phyloP scores from a whole-genome alignment of 2,797 vertebrate species.

The Sus cebifrons region DNA sequence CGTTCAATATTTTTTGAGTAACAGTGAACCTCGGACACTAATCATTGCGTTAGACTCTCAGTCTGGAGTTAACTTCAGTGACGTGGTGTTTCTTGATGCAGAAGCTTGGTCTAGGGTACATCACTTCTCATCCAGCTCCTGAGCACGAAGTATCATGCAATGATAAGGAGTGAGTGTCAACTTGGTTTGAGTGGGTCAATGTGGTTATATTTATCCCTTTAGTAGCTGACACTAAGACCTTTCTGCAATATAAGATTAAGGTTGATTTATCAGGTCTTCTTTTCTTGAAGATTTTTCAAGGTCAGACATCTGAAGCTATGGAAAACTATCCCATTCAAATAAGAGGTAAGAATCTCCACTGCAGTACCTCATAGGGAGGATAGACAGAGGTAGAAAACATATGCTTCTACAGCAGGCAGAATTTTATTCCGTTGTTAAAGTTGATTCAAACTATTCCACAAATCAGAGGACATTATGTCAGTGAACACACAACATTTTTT shows the following conservation, averaged over 20 bases:
- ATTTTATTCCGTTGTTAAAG: not conserved
- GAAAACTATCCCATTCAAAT: slow-evolving; percentile 69
- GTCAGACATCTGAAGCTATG: slow-evolving; percentile 66
- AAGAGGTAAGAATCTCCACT: slow-evolving; percentile 32
- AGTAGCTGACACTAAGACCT: slow-evolving; percentile 71
- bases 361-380: not conserved
- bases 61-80: slow-evolving; percentile 68
- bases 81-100: slow-evolving; percentile 68
- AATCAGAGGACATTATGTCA: not conserved
- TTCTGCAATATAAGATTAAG: slow-evolving; percentile 80
- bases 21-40: not conserved
- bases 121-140: slow-evolving; percentile 63
- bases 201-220: slow-evolving; percentile 83
- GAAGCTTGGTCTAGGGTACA: slow-evolving; percentile 62
- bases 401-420: not conserved
- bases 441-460: slow-evolving; percentile 8
- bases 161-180: slow-evolving; percentile 80
- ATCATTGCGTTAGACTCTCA: not conserved
- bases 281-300: slow-evolving; percentile 77
- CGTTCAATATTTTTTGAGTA: not conserved
- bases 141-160: slow-evolving; percentile 79
- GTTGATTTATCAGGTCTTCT: slow-evolving; percentile 79
- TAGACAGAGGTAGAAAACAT: not conserved
- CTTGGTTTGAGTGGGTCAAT: slow-evolving; percentile 78
- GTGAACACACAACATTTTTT: slow-evolving; percentile 15